phyloP scores from a whole-genome alignment of 2,797 vertebrate genomes.

The Orientallactaga sibirica region DNA sequence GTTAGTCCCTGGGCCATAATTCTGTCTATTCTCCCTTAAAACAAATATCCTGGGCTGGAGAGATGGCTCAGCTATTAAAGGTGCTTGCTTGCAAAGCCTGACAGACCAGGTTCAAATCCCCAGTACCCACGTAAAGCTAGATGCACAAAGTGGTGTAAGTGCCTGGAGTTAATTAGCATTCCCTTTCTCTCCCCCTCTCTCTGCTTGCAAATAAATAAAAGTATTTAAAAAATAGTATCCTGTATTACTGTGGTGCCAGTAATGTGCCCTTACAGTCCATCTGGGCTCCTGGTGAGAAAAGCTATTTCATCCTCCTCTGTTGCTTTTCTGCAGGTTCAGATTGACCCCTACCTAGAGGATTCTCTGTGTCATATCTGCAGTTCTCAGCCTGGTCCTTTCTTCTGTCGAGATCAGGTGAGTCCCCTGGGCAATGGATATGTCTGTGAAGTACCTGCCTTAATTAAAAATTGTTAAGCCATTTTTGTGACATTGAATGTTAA shows the following conservation, averaged over 20 bases:
- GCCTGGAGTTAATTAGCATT: no score
- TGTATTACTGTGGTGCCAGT: neutral
- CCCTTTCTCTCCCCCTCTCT: no score
- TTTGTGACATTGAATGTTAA: neutral
- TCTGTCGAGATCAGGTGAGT: conserved; percentile 98
- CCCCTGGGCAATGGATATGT: neutral
- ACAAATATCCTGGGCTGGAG: neutral
- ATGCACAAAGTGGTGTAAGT: no score
- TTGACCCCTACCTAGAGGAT: conserved; percentile 98
- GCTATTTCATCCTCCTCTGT: neutral
- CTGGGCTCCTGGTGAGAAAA: neutral
- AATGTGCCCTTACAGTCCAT: no score
- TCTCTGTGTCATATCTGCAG: conserved; percentile 98
- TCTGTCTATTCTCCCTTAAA: neutral
- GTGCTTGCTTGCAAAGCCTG: no score
- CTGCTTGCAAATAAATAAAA: no score
- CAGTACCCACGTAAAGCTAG: no score
- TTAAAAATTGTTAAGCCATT: neutral
- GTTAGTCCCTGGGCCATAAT: neutral
- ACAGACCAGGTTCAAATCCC: no score
- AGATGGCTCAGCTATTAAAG: no score
- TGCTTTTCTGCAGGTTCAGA: conserved; percentile 93
- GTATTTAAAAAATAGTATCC: neutral
- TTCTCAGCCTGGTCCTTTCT: conserved; percentile 97
- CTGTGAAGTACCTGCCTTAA: neutral